Base-by-base conservation (phyloP, 92 coral and sea anemone genomes). In the Palythoa grandis region DNA sequence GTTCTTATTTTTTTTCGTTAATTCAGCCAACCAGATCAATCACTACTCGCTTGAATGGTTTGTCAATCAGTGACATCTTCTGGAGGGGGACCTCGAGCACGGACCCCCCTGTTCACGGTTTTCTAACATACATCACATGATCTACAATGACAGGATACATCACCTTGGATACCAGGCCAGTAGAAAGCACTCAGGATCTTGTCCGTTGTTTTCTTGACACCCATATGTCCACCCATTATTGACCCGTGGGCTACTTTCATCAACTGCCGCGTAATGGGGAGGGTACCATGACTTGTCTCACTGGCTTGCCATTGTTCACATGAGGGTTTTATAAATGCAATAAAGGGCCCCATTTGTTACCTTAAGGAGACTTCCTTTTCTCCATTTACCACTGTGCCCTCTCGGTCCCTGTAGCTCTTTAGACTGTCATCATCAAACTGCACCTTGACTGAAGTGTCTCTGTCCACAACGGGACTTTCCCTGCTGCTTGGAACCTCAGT, bases 151-250 rank as follows among this genome's bases (percentile, higher is more conserved):
- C n/a, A n/a, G n/a, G n/a, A n/a, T n/a, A n/a, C n/a, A n/a, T n/a
- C n/a, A n/a, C n/a, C n/a, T n/a, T n/a, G n/a, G n/a, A n/a, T n/a
- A n/a, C n/a, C n/a, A n/a, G n/a, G n/a, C n/a, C n/a, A n/a, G n/a
- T n/a, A n/a, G n/a, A n/a, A n/a, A n/a, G n/a, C n/a, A n/a, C n/a
- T n/a, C n/a, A n/a, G n/a, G n/a, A n/a, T n/a, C n/a, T 17, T 60
- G 24, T 17, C 69, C 8, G 82, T 79, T 10, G 86, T 73, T 89
- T 93, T 53, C 86, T 88, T 83, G 6, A 87, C 29, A 14, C 93
- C 93, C 76, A 88, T 23, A 52, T 91, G 88, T 4, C 89, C 91
- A 83, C n/a, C 90, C 92, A 88, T 88, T 17, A 84, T 15, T 0
- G 88, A 73, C 53, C 74, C 88, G 39, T 87, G 92, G 23, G 91